These are phyloP conservation scores for Acanthosepion esculentum DNA, from an alignment of 2,888 invertebrate genomes.

Conservation along the genomic window DNA sequence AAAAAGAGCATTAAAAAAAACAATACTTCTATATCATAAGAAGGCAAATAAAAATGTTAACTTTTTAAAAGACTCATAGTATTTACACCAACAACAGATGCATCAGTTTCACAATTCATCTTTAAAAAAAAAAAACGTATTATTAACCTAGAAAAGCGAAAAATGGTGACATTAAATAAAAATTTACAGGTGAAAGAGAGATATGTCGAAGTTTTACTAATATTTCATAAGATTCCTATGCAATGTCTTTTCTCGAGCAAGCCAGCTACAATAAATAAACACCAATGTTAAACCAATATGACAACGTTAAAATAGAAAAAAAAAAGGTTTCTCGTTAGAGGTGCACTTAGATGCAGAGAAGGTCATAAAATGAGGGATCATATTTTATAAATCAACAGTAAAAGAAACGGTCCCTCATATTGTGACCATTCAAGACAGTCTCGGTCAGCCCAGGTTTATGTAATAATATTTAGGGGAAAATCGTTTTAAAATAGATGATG, in stretches of 20 bases:
- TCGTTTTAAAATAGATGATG: too few relatives aligned
- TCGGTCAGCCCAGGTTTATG: not conserved
- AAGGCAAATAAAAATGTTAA: too few relatives aligned
- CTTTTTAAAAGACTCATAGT: too few relatives aligned
- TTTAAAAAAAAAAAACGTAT: too few relatives aligned
- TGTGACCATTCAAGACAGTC: not conserved
- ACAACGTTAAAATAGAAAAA: not conserved
- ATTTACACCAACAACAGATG: not conserved
- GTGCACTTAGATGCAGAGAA: not conserved
- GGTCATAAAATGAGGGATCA: constrained; percentile 23
- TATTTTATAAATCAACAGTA: not conserved
- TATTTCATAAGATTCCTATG: not conserved
- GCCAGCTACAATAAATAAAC: not conserved
- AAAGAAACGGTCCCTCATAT: not conserved
- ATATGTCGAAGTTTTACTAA: not conserved
- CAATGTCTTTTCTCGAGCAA: not conserved
- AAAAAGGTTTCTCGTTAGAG: not conserved
- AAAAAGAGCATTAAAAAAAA: too few relatives aligned
- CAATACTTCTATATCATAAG: too few relatives aligned
- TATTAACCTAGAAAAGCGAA: not conserved
- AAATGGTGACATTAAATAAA: too few relatives aligned
- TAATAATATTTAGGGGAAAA: not conserved
- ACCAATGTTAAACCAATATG: not conserved
- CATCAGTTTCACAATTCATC: not conserved
- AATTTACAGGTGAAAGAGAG: not conserved